Evolutionary conservation across 2,113 vertebrate species (phyloP).

Genomic region (Callaeas wilsoni): DNA sequence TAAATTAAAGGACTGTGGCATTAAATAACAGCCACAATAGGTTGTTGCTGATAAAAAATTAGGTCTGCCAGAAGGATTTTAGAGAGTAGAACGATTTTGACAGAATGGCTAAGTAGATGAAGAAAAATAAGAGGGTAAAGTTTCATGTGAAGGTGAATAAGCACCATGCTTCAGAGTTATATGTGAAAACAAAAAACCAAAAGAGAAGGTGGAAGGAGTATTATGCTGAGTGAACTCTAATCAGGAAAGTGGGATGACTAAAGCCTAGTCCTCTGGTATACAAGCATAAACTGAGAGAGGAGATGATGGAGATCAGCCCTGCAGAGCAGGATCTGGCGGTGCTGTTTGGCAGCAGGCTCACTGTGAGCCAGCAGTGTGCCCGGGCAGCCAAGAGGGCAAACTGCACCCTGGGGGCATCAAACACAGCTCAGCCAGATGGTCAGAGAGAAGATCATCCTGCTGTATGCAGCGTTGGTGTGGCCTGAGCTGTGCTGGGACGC

Average conservation of each 20-base stretch:
- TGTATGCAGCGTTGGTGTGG: accelerated
- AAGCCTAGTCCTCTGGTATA: background rate
- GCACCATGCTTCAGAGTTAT: background rate
- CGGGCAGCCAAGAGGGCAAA: background rate
- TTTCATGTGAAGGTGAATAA: background rate
- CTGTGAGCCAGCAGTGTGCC: background rate
- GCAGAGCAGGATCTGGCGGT: background rate
- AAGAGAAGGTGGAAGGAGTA: background rate
- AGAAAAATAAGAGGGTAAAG: background rate
- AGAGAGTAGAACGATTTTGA: background rate
- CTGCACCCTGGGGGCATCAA: accelerated
- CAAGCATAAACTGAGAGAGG: background rate
- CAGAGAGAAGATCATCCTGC: accelerated
- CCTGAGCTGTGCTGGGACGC: background rate
- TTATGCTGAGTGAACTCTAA: background rate
- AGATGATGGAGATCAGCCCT: background rate
- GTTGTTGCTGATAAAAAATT: background rate
- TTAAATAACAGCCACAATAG: background rate
- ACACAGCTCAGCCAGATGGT: accelerated
- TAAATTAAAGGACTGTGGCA: background rate
- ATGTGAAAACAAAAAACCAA: background rate
- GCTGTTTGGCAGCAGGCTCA: accelerated
- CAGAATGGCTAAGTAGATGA: background rate
- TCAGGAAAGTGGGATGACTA: background rate
- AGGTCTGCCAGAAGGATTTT: background rate